Conservation (phyloP, 2,113 vertebrate genomes). For the Lepidothrix coronata region DNA sequence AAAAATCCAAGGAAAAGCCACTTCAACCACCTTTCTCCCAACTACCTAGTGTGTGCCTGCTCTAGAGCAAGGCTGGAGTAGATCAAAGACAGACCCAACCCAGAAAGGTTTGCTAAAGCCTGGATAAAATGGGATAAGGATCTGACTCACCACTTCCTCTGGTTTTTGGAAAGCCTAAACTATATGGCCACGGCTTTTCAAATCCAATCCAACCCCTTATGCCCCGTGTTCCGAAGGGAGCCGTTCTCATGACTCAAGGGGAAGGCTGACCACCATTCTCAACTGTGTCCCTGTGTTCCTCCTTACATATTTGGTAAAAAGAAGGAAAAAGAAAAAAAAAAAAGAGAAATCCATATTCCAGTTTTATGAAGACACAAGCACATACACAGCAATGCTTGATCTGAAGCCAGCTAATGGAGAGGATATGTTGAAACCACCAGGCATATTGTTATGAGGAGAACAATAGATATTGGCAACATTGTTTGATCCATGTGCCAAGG, state of each 20-base stretch:
- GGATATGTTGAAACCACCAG: conserved; percentile 70
- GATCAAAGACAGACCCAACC: neutral
- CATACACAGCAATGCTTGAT: conserved; percentile 69
- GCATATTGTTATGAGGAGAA: conserved; percentile 77
- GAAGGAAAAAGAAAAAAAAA: neutral
- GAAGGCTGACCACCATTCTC: conserved; percentile 31
- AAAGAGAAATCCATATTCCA: conserved; percentile 34
- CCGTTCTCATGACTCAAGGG: conserved; percentile 40
- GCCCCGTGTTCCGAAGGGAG: neutral
- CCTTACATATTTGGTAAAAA: conserved; percentile 61
- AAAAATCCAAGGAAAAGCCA: neutral
- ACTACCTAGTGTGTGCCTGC: neutral
- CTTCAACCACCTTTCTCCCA: neutral
- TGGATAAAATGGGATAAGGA: neutral
- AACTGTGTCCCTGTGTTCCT: conserved; percentile 20
- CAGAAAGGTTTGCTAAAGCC: conserved; percentile 5
- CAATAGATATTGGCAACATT: conserved; percentile 74
- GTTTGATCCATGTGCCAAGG: conserved; percentile 76
- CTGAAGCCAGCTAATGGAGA: conserved; percentile 70
- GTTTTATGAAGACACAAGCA: conserved; percentile 63
- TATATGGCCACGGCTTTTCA: neutral
- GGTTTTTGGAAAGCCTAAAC: neutral
- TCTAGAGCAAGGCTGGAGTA: neutral
- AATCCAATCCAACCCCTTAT: neutral
- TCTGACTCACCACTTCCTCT: conserved; percentile 57